These are phyloP conservation scores for Melanotus villosus DNA, from an alignment of 2,888 invertebrate genomes.

Conservation along the genomic window DNA sequence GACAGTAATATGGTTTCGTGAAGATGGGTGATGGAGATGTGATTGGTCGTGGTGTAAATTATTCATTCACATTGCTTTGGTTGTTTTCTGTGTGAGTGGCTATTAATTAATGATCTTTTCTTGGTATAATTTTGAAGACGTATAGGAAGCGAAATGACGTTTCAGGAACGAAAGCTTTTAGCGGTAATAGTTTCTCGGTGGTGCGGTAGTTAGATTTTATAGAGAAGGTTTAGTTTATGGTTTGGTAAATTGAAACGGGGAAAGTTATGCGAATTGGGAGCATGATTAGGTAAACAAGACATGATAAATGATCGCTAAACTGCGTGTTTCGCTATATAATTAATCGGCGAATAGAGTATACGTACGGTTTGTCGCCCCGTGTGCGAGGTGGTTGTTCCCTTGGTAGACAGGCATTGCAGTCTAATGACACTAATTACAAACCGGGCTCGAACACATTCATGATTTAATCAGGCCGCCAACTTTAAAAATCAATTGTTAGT, in stretches of 20 bases:
- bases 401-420: constrained; percentile 39
- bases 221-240: not conserved
- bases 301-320: constrained; percentile 31
- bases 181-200: too few species aligned
- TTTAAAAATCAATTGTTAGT: constrained; percentile 56
- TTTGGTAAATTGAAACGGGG: constrained; percentile 10
- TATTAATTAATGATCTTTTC: too few species aligned
- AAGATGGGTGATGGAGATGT: too few species aligned
- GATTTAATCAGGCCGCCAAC: constrained; percentile 54
- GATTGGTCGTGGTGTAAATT: too few species aligned
- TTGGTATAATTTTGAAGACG: too few species aligned
- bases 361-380: constrained; percentile 40
- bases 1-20: too few species aligned
- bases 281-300: constrained; percentile 25
- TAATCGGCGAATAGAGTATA: constrained; percentile 30
- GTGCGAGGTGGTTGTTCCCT: constrained; percentile 40
- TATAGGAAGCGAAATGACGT: too few species aligned
- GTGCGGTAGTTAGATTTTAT: not conserved
- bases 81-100: too few species aligned
- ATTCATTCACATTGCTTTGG: too few species aligned
- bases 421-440: constrained; percentile 55
- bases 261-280: constrained; percentile 22
- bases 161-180: too few species aligned
- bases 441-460: constrained; percentile 51
- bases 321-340: constrained; percentile 24